Evolutionary conservation across 2,797 vertebrate genomes (phyloP).

Genomic region (Dicrostonyx torquatus): DNA sequence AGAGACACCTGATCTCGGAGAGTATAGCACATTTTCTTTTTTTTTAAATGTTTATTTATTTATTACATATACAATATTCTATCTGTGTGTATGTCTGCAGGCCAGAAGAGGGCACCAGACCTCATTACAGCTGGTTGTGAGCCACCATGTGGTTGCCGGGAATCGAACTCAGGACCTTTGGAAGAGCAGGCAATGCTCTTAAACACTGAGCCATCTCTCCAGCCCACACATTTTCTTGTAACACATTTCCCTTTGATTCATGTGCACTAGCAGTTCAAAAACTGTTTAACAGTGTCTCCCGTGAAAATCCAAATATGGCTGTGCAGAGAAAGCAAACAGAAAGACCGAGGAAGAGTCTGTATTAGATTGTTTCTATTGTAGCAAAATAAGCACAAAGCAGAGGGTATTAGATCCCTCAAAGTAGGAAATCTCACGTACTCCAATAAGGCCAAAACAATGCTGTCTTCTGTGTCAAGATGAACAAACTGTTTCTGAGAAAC

Average conservation of each 20-base stretch:
- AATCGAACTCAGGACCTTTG: too few species aligned
- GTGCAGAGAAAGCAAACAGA: constrained; percentile 9
- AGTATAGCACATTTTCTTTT: neutral
- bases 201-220: too few species aligned
- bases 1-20: neutral
- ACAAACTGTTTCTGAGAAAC: neutral
- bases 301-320: neutral
- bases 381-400: neutral
- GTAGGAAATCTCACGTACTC: neutral
- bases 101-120: too few species aligned
- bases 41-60: too few species aligned
- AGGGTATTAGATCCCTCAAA: neutral
- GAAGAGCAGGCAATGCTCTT: too few species aligned
- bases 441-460: neutral
- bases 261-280: neutral
- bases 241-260: neutral
- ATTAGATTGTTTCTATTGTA: neutral
- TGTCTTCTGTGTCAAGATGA: neutral
- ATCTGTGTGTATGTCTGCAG: too few species aligned
- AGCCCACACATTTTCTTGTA: constrained; percentile 7
- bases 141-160: too few species aligned
- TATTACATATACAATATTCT: too few species aligned
- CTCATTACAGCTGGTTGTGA: too few species aligned
- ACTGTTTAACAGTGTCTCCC: neutral
- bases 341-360: neutral